phyloP scores from a whole-genome alignment of 1,140 invertebrate species.

The Chrysoperla carnea region DNA sequence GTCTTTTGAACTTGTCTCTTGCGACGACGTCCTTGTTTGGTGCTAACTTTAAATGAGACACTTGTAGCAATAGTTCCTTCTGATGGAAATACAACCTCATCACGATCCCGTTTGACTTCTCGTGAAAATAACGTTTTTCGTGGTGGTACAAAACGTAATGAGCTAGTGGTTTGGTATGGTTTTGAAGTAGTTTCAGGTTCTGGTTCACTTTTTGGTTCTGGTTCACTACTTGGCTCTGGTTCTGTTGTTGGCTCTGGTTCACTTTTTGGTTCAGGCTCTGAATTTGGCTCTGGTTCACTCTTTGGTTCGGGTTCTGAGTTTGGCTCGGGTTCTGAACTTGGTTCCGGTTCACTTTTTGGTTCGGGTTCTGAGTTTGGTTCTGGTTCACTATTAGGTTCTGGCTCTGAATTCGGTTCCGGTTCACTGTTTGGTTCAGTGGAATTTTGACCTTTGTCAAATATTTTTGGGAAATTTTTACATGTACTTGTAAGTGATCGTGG shows the following conservation, averaged over 20 bases:
- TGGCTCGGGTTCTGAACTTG: slow-evolving; percentile 22
- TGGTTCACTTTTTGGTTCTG: slow-evolving; percentile 15
- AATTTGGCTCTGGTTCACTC: slow-evolving; percentile 13
- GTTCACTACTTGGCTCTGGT: slow-evolving; percentile 15
- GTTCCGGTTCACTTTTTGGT: slow-evolving; percentile 14
- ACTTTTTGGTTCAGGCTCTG: slow-evolving; percentile 12
- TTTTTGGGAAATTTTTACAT: slow-evolving; percentile 58
- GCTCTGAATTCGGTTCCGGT: slow-evolving; percentile 14
- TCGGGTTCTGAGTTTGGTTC: slow-evolving; percentile 5
- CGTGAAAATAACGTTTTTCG: slow-evolving; percentile 7
- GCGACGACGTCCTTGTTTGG: slow-evolving; percentile 26
- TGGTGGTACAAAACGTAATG: slow-evolving; percentile 8
- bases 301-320: slow-evolving; percentile 17
- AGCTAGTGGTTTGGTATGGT: slow-evolving; percentile 19
- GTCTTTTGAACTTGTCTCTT: too few species aligned
- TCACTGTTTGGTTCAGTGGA: slow-evolving; percentile 18
- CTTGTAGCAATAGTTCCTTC: slow-evolving; percentile 34
- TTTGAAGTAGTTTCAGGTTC: slow-evolving; percentile 17
- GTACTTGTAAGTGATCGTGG: slow-evolving; percentile 47
- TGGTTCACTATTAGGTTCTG: slow-evolving; percentile 17
- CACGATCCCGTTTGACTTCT: not conserved
- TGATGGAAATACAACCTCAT: not conserved
- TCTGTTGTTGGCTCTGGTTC: slow-evolving; percentile 1
- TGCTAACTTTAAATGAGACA: slow-evolving; percentile 36
- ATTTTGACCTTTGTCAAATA: slow-evolving; percentile 24